A percentile compares a stretch with the other conserved stretches of the same genome.
These are phyloP conservation scores for Yponomeuta malinellus DNA, from an alignment of 2,888 invertebrate species.

Conservation along the genomic window DNA sequence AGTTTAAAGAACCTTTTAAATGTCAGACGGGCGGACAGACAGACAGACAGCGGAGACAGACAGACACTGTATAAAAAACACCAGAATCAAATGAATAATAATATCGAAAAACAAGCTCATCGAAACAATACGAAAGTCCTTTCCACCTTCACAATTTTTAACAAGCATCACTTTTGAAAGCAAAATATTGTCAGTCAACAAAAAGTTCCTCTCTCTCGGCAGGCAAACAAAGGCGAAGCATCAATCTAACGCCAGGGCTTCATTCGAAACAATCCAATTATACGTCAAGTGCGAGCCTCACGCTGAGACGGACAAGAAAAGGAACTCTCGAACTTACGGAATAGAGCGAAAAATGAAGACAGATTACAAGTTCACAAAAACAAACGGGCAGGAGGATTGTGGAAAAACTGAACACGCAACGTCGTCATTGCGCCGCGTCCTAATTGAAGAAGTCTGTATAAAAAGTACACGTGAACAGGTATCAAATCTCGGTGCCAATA, in stretches of 20 bases:
- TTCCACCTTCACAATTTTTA: background rate
- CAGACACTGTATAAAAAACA: too few relatives aligned
- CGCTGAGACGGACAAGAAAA: constrained; percentile 20
- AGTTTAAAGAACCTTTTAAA: too few relatives aligned
- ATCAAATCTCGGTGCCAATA: too few relatives aligned
- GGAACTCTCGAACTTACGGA: constrained; percentile 33
- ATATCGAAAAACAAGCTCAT: background rate
- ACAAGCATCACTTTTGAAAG: constrained; percentile 7
- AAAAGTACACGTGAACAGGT: background rate
- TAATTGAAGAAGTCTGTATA: background rate
- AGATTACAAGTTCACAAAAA: constrained; percentile 36
- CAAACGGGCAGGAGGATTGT: constrained; percentile 21
- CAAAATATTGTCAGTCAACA: constrained; percentile 1
- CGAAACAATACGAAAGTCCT: background rate
- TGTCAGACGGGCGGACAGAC: too few relatives aligned
- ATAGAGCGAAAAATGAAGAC: constrained; percentile 43
- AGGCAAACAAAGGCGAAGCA: background rate
- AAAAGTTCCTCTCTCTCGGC: background rate
- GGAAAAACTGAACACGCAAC: constrained; percentile 25
- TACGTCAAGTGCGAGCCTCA: constrained; percentile 29
- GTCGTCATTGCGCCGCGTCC: background rate
- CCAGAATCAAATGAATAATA: background rate
- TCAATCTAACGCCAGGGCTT: background rate
- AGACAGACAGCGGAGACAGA: too few relatives aligned
- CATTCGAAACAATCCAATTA: constrained; percentile 43